These are phyloP conservation scores for Pseudomyrmex concolor DNA, from an alignment of 1,140 invertebrate genomes.

Conservation along the genomic window DNA sequence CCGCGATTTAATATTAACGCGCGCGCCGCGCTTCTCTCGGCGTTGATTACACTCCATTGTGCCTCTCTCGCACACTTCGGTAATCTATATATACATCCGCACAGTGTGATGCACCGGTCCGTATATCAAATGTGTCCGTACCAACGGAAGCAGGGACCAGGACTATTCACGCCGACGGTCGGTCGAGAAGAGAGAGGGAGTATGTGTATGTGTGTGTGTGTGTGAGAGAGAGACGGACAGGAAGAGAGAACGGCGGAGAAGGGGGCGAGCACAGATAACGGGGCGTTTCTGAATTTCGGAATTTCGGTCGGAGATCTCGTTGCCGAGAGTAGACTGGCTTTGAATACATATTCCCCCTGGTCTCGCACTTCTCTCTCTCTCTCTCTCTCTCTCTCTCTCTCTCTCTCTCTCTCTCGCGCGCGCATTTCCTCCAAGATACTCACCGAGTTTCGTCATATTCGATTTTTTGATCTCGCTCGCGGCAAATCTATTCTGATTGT, in stretches of 20 bases:
- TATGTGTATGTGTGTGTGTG: too few species aligned
- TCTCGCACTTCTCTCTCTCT: background rate
- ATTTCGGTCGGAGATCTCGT: slow-evolving; percentile 62
- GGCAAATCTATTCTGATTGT: background rate
- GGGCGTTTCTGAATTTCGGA: slow-evolving; percentile 62
- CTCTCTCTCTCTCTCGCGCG: background rate
- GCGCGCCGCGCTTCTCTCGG: slow-evolving; percentile 34
- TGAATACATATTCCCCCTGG: slow-evolving; percentile 54
- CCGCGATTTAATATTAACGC: slow-evolving; percentile 82
- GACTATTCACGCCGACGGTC: slow-evolving; percentile 47
- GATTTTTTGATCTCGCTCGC: slow-evolving; percentile 9
- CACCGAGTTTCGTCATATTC: background rate
- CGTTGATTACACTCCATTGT: slow-evolving; percentile 83
- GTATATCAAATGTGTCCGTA: slow-evolving; percentile 82
- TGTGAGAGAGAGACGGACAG: background rate
- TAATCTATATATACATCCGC: slow-evolving; percentile 81
- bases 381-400: too few species aligned
- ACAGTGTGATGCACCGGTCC: slow-evolving; percentile 76
- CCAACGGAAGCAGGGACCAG: slow-evolving; percentile 77
- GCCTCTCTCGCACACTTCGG: slow-evolving; percentile 79
- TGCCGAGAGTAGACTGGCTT: slow-evolving; percentile 52
- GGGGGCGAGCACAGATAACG: slow-evolving; percentile 47
- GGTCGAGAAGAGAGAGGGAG: background rate
- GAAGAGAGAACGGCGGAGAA: background rate
- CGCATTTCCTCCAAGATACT: slow-evolving; percentile 4